Conservation (phyloP, 2,113 vertebrate genomes). For the Ptilorrhoa leucosticta region DNA sequence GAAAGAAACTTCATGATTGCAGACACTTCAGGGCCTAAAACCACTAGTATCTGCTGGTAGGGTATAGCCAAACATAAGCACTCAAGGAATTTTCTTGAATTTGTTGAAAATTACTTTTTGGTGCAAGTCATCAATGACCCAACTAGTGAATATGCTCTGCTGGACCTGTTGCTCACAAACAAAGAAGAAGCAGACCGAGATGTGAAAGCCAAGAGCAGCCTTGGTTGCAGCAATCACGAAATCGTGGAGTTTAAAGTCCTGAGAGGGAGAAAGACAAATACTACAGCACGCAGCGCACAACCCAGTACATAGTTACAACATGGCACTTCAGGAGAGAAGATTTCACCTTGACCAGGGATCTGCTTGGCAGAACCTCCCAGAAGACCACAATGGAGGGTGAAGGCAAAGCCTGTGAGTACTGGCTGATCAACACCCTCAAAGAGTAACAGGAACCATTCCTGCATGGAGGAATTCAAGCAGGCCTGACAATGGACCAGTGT, state of each 20-base stretch:
- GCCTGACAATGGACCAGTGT: background rate
- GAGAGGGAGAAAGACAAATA: background rate
- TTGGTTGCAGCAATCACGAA: background rate
- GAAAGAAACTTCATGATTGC: background rate
- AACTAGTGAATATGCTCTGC: background rate
- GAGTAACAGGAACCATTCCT: background rate
- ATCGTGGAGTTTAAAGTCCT: background rate
- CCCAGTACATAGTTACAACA: background rate
- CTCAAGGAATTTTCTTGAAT: background rate
- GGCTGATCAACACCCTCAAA: background rate
- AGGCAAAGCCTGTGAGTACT: background rate
- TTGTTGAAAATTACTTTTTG: background rate
- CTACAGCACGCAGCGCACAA: background rate
- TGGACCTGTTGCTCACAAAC: background rate
- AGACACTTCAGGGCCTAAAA: background rate
- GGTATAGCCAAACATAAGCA: background rate
- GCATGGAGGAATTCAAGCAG: background rate
- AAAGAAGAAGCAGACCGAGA: background rate
- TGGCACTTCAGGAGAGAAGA: background rate
- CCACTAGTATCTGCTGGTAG: background rate
- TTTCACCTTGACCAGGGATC: background rate
- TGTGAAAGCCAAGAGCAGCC: background rate
- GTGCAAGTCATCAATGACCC: background rate
- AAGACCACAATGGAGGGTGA: fast-evolving
- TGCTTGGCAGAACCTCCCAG: background rate